These are phyloP conservation scores for Cyclina sinensis DNA, from an alignment of 1,140 invertebrate species.

Conservation along the genomic window DNA sequence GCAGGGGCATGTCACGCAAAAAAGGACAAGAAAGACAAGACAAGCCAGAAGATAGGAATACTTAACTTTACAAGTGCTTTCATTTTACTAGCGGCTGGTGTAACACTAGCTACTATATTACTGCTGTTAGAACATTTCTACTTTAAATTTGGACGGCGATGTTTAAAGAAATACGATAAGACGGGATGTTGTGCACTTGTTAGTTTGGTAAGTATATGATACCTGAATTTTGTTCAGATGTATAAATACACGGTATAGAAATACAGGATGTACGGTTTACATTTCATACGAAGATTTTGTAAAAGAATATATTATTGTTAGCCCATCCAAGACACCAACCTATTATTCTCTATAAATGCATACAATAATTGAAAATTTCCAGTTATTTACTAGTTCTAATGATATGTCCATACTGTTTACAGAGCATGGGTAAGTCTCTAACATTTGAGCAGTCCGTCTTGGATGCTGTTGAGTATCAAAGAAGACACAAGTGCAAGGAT, in stretches of 20 bases:
- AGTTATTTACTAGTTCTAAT: too few relatives aligned
- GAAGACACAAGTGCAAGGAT: slow-evolving; percentile 91
- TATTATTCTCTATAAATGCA: too few relatives aligned
- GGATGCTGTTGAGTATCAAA: slow-evolving; percentile 91
- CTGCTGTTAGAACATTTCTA: slow-evolving; percentile 97
- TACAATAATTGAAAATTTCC: too few relatives aligned
- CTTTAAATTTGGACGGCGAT: slow-evolving; percentile 95
- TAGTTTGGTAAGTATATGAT: slow-evolving; percentile 90
- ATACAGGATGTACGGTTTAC: too few relatives aligned
- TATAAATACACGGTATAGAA: too few relatives aligned
- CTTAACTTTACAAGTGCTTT: slow-evolving; percentile 98
- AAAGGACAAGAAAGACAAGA: slow-evolving; percentile 87
- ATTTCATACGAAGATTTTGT: too few relatives aligned
- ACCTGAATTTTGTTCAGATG: too few relatives aligned
- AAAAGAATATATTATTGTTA: too few relatives aligned
- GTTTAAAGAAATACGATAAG: slow-evolving; percentile 95
- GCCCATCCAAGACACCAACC: too few relatives aligned
- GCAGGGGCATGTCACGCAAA: slow-evolving; percentile 97
- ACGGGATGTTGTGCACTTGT: slow-evolving; percentile 96
- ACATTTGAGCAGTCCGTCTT: slow-evolving; percentile 95
- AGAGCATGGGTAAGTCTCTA: slow-evolving; percentile 93
- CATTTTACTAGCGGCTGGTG: slow-evolving; percentile 97
- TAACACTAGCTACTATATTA: slow-evolving; percentile 94
- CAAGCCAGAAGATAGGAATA: slow-evolving; percentile 95
- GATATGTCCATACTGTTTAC: too few relatives aligned